Evolutionary conservation across 2,797 vertebrate species (phyloP).

Genomic region (Sebastolobus altivelis): DNA sequence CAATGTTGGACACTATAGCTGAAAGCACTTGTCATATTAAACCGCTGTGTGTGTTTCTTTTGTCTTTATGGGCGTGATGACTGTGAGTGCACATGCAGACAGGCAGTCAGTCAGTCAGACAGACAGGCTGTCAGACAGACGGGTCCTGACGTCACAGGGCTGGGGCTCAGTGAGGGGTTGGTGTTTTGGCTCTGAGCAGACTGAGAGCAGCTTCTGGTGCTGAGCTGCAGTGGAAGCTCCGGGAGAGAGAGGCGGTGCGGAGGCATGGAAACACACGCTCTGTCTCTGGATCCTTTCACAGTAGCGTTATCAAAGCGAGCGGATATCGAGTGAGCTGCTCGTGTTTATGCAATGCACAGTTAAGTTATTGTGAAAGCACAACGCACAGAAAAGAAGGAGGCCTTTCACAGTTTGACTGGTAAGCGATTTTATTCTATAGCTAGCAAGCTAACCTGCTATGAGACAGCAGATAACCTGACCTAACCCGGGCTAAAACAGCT

Average conservation of each 20-base stretch:
- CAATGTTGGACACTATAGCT: background rate
- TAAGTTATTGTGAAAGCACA: slow-evolving; percentile 5
- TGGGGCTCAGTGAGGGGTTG: slow-evolving; percentile 53
- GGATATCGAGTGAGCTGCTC: background rate
- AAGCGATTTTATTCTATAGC: slow-evolving; percentile 51
- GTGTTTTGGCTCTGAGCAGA: slow-evolving; percentile 14
- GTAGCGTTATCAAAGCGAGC: slow-evolving; percentile 13
- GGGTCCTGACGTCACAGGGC: slow-evolving; percentile 59
- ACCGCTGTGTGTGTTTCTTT: background rate
- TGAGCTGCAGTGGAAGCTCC: slow-evolving; percentile 57
- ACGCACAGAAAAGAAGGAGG: slow-evolving; percentile 58
- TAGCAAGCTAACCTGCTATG: slow-evolving; percentile 64
- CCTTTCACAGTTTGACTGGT: slow-evolving; percentile 59
- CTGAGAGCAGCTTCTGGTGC: background rate
- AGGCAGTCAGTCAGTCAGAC: background rate
- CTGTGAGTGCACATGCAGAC: background rate
- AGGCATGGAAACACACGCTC: slow-evolving; percentile 56
- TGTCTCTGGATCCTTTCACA: slow-evolving; percentile 17
- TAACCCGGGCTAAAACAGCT: slow-evolving; percentile 15
- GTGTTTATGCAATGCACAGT: slow-evolving; percentile 27
- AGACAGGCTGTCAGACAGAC: slow-evolving; percentile 5
- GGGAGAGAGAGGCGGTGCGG: slow-evolving; percentile 54
- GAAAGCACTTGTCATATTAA: background rate
- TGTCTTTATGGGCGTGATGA: background rate
- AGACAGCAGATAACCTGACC: slow-evolving; percentile 57